Conservation (phyloP, 2,113 vertebrate genomes). For the Paracanthobrama guichenoti region DNA sequence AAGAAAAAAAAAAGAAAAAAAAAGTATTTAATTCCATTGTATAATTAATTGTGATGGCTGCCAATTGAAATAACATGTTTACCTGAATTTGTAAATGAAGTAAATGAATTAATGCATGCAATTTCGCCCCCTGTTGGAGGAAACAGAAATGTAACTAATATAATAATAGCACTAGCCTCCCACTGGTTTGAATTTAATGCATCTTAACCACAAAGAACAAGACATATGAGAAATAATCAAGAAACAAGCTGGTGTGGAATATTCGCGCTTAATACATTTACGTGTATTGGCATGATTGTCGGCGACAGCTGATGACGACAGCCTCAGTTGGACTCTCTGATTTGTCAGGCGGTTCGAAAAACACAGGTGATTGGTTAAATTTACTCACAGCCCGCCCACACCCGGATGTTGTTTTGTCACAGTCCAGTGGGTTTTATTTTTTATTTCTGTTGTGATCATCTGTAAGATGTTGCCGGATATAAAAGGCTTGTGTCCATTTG, state of each 20-base stretch:
- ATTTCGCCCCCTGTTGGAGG: constrained; percentile 3
- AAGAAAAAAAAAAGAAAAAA: too few species aligned
- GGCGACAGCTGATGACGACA: neutral
- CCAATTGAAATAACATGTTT: neutral
- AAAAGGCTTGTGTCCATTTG: constrained; percentile 74
- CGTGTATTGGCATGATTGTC: neutral
- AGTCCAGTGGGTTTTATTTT: neutral
- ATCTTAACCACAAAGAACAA: neutral
- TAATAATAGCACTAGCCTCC: neutral
- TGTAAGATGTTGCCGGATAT: constrained; percentile 45
- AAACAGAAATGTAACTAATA: neutral
- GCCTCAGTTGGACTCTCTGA: neutral
- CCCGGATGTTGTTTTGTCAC: constrained; percentile 61
- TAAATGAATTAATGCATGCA: neutral
- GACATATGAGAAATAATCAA: neutral
- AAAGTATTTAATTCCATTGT: too few species aligned
- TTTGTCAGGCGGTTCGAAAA: neutral
- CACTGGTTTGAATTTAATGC: neutral
- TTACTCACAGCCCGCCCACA: constrained; percentile 26
- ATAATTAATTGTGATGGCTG: neutral
- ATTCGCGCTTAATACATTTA: neutral
- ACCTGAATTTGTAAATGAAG: neutral
- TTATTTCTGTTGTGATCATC: neutral
- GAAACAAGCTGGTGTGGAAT: neutral
- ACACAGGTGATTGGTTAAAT: constrained; percentile 19